phyloP scores from a whole-genome alignment of 2,797 vertebrate genomes.

The Corythornis leucogaster region DNA sequence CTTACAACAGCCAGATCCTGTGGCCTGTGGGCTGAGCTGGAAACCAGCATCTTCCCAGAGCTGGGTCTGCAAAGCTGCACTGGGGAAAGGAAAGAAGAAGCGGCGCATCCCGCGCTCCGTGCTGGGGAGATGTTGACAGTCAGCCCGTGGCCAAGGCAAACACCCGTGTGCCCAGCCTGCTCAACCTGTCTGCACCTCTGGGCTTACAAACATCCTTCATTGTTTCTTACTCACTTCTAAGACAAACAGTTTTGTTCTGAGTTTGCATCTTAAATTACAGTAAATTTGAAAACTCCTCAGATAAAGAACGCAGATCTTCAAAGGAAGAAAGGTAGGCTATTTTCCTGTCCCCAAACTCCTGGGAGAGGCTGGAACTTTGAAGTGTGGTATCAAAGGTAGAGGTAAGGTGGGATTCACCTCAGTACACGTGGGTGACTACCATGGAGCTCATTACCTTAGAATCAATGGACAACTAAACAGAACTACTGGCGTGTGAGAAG shows the following conservation, averaged over 20 bases:
- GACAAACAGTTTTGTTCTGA: not conserved
- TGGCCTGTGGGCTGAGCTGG: not conserved
- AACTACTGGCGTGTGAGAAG: not conserved
- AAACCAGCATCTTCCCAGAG: not conserved
- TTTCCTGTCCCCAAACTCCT: not conserved
- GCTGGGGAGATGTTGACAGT: slow-evolving; percentile 27
- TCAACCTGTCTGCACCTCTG: slow-evolving; percentile 35
- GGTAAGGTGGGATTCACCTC: not conserved
- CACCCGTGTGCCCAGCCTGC: slow-evolving; percentile 28
- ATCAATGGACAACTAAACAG: not conserved
- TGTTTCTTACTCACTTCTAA: slow-evolving; percentile 4
- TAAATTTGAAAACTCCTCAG: not conserved
- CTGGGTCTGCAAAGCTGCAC: not conserved
- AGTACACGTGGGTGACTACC: not conserved
- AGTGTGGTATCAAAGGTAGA: not conserved
- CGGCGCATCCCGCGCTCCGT: slow-evolving; percentile 1
- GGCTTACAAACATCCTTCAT: not conserved
- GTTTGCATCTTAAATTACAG: slow-evolving; percentile 2
- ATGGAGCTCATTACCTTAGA: not conserved
- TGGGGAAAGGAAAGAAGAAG: slow-evolving; percentile 14
- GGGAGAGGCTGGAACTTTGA: slow-evolving; percentile 20
- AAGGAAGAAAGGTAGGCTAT: slow-evolving; percentile 5
- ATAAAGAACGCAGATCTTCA: not conserved
- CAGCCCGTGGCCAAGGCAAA: slow-evolving; percentile 38
- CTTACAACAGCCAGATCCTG: not conserved